Evolutionary conservation across 2,797 vertebrate genomes (phyloP), one percentile per base, ranked within the genome.

Genomic region (Melanotaenia trifasciata): DNA sequence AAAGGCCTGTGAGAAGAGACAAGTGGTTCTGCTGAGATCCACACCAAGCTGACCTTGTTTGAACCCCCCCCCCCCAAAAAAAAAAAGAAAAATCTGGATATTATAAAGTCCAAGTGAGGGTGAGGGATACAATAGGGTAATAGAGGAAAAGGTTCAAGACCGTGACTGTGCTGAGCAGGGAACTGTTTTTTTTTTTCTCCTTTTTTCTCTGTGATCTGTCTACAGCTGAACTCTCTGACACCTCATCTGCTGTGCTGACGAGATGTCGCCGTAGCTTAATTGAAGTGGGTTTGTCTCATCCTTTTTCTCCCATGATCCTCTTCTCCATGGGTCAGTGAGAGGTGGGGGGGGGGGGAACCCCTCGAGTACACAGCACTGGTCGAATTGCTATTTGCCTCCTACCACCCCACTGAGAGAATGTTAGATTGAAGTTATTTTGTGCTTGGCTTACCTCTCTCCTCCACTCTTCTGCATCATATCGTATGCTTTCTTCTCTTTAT

Each of bases 371-470:
- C 72, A 60, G 87, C 89, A 89, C 91, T 89, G 89, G 91, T 85
- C 68, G 91, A 89, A 94, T 93, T 94, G 88, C 86, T 94, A 93
- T 94, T 85, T 94, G 87, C 86, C 91, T 94, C 93, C 84, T 87
- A 79, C 86, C 85, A 79, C 93, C 91, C 91, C 84, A 67, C 83
- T 38, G 86, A 93, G 88, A 94, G 93, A 91, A 90, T 93, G 93
- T 89, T 92, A 94, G 89, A 94, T 93, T 84, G 84, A 95, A 93
- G 88, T 94, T 94, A 94, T 88, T 94, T 96, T 95, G 94, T 93
- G 92, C 81, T 92, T 96, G 93, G 90, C 84, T 93, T 94, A 92
- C 72, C 85, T 91, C 91, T 94, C 91, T 91, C 84, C 90, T 88
- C 91, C 91, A 93, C 89, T 95, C 93, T 92, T 93, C 91, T 93